A percentile compares a stretch with the other conserved stretches of the same genome.
Evolutionary conservation across 2,113 vertebrate genomes (phyloP).

Genomic region (Phaethon lepturus): DNA sequence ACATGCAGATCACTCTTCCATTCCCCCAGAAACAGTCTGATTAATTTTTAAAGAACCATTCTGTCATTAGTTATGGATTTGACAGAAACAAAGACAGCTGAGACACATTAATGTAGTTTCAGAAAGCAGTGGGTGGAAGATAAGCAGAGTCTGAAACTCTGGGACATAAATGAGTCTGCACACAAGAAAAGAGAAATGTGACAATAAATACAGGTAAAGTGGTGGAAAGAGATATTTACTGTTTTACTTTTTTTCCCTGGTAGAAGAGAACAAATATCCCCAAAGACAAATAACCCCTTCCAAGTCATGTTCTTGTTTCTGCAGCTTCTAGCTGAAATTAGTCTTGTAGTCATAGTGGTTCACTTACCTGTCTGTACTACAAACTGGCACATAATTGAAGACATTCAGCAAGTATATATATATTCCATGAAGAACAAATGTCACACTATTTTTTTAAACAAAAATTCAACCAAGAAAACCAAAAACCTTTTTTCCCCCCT

Average conservation of each 20-base stretch:
- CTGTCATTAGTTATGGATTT: slow-evolving; percentile 24
- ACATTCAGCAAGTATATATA: background rate
- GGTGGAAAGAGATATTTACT: background rate
- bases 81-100: slow-evolving; percentile 30
- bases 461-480: background rate
- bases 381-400: background rate
- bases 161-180: background rate
- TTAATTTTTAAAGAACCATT: slow-evolving; percentile 51
- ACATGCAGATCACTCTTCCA: background rate
- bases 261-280: background rate
- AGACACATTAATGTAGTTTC: slow-evolving; percentile 3
- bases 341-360: background rate
- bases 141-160: slow-evolving; percentile 9
- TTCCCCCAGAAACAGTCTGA: background rate
- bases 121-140: slow-evolving; percentile 15
- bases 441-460: background rate
- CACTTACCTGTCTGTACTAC: background rate
- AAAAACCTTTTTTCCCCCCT: accelerated
- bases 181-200: background rate
- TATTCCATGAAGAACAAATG: background rate
- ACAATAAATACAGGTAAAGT: slow-evolving; percentile 31
- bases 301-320: background rate
- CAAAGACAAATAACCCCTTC: background rate
- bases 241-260: background rate
- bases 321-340: background rate